A percentile compares a stretch with the other conserved stretches of the same genome.
These are phyloP conservation scores for Amniataba percoides DNA, from an alignment of 2,797 vertebrate genomes.

Conservation along the genomic window DNA sequence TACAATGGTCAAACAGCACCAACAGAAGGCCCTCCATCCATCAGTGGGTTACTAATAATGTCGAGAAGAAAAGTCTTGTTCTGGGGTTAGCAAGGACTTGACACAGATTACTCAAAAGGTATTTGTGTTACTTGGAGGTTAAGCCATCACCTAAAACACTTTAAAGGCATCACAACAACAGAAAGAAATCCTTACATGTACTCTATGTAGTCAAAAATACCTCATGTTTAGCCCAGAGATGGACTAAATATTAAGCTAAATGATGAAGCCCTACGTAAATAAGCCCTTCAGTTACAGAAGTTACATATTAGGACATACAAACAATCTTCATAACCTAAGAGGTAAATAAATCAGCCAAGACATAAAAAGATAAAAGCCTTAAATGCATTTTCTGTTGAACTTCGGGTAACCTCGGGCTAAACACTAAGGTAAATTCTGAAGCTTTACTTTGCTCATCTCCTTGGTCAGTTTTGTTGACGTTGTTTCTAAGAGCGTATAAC, in stretches of 20 bases:
- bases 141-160: not conserved
- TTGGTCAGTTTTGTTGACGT: not conserved
- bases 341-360: not conserved
- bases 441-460: not conserved
- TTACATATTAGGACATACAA: not conserved
- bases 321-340: not conserved
- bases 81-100: not conserved
- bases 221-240: not conserved
- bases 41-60: constrained; percentile 4
- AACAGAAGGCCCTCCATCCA: not conserved
- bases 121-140: not conserved
- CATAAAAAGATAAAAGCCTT: not conserved
- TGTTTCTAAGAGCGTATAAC: not conserved
- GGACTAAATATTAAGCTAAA: not conserved
- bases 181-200: not conserved
- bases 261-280: not conserved
- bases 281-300: not conserved
- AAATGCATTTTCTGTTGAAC: not conserved
- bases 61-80: not conserved
- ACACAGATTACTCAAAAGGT: not conserved
- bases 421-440: not conserved
- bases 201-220: not conserved
- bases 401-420: not conserved
- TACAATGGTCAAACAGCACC: not conserved
- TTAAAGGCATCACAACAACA: not conserved